Conservation (phyloP, 2,797 vertebrate genomes). For the Podarcis siculus region DNA sequence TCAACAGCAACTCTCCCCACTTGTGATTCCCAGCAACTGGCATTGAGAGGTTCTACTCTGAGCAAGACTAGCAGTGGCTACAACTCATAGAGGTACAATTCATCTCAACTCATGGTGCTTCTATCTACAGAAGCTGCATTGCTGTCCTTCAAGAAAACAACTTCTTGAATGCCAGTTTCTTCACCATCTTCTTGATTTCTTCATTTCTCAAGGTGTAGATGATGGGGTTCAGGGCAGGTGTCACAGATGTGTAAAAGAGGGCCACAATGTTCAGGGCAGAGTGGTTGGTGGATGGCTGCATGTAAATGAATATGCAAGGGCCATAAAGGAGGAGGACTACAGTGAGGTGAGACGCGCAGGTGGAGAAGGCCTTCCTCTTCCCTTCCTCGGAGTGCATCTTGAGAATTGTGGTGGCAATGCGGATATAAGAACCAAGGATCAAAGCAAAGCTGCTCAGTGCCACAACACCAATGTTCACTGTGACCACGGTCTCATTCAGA, state of each 20-base stretch:
- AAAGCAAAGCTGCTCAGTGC: slow-evolving; percentile 43
- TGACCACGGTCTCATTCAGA: slow-evolving; percentile 40
- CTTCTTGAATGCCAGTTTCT: slow-evolving; percentile 1
- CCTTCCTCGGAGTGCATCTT: slow-evolving; percentile 56
- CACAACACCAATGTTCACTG: slow-evolving; percentile 51
- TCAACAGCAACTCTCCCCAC: no score
- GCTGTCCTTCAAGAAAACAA: background rate
- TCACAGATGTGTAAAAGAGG: slow-evolving; percentile 59
- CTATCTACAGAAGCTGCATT: background rate
- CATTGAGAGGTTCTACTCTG: no score
- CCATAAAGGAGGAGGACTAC: slow-evolving; percentile 41
- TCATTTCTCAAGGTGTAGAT: slow-evolving; percentile 53
- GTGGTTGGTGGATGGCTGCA: slow-evolving; percentile 27
- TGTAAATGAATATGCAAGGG: slow-evolving; percentile 50
- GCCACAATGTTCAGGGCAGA: slow-evolving; percentile 25
- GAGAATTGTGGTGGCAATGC: slow-evolving; percentile 47
- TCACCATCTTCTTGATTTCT: slow-evolving; percentile 52
- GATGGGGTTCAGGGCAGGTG: slow-evolving; percentile 54
- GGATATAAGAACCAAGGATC: slow-evolving; percentile 53
- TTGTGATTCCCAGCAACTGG: no score
- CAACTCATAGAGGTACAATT: background rate
- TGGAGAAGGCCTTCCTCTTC: slow-evolving; percentile 62
- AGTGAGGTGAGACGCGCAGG: slow-evolving; percentile 60
- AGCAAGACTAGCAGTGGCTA: background rate
- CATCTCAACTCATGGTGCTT: background rate